A percentile compares a stretch with the other conserved stretches of the same genome.
Conservation (phyloP, 2,888 invertebrate species). For the Drosophila trichaetosa region DNA sequence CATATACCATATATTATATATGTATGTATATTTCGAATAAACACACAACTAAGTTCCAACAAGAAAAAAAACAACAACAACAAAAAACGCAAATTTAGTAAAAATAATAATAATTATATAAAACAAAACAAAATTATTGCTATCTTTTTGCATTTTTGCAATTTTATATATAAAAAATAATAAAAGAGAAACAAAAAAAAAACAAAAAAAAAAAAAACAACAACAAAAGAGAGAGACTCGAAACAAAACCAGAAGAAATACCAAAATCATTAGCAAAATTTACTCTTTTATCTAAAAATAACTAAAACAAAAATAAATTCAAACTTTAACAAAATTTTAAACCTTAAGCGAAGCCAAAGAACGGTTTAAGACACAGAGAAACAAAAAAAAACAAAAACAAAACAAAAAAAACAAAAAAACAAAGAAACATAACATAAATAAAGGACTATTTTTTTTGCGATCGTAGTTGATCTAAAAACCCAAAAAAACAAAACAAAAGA, state of each 20-base stretch:
- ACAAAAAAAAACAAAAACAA: slow-evolving; percentile 27
- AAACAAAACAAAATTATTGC: slow-evolving; percentile 78
- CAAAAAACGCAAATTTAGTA: slow-evolving; percentile 74
- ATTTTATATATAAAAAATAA: slow-evolving; percentile 82
- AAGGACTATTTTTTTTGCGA: slow-evolving; percentile 75
- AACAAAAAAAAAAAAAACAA: slow-evolving; percentile 46
- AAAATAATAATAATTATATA: slow-evolving; percentile 58
- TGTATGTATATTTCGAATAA: slow-evolving; percentile 60
- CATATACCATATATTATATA: slow-evolving; percentile 63
- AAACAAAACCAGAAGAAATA: slow-evolving; percentile 56
- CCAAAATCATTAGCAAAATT: slow-evolving; percentile 83
- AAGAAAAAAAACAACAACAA: slow-evolving; percentile 56
- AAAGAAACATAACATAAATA: slow-evolving; percentile 41
- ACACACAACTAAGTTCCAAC: slow-evolving; percentile 83
- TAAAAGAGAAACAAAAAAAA: slow-evolving; percentile 36
- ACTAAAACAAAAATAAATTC: slow-evolving; percentile 59
- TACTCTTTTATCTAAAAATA: slow-evolving; percentile 84
- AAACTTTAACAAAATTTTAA: slow-evolving; percentile 75
- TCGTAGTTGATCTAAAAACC: slow-evolving; percentile 82
- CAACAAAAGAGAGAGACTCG: slow-evolving; percentile 43
- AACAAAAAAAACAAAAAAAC: slow-evolving; percentile 22
- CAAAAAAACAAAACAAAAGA: slow-evolving; percentile 38
- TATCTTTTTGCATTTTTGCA: slow-evolving; percentile 85
- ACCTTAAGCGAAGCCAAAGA: slow-evolving; percentile 74
- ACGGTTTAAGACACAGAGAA: slow-evolving; percentile 52